phyloP scores from a whole-genome alignment of 2,888 invertebrate genomes.

The Pristionchus entomophagus region DNA sequence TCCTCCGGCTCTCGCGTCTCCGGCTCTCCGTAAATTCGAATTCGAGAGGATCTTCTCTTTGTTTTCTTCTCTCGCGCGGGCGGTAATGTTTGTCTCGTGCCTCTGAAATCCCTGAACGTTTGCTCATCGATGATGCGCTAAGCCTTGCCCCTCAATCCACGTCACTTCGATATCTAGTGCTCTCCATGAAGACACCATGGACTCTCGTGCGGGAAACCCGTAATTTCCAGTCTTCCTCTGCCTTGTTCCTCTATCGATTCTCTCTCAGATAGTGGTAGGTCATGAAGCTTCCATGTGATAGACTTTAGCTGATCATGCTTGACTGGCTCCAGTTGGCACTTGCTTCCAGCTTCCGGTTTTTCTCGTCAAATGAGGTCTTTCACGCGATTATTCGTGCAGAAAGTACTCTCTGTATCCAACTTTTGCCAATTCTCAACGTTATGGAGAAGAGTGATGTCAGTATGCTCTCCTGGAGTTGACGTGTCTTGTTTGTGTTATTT shows the following conservation, averaged over 20 bases:
- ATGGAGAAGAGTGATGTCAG: background rate
- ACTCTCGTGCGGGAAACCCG: background rate
- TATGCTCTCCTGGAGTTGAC: background rate
- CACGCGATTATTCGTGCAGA: slow-evolving; percentile 2
- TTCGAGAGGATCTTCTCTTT: no score
- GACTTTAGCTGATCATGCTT: background rate
- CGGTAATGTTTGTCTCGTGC: background rate
- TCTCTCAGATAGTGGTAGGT: slow-evolving; percentile 9
- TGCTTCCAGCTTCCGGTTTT: slow-evolving; percentile 14
- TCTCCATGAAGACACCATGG: background rate
- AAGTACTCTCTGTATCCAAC: background rate
- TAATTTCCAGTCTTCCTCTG: background rate
- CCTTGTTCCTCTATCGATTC: background rate
- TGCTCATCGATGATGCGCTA: background rate
- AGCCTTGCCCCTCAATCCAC: background rate
- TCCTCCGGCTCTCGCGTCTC: background rate
- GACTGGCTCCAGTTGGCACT: background rate
- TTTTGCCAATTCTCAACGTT: background rate
- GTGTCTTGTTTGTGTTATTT: background rate
- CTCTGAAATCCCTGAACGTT: background rate
- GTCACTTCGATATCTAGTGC: background rate
- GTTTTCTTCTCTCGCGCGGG: background rate
- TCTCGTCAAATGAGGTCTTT: background rate
- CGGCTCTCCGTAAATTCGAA: background rate
- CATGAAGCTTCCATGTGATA: background rate